These are phyloP conservation scores for Phlogophora meticulosa DNA, from an alignment of 2,888 invertebrate genomes.

Conservation along the genomic window DNA sequence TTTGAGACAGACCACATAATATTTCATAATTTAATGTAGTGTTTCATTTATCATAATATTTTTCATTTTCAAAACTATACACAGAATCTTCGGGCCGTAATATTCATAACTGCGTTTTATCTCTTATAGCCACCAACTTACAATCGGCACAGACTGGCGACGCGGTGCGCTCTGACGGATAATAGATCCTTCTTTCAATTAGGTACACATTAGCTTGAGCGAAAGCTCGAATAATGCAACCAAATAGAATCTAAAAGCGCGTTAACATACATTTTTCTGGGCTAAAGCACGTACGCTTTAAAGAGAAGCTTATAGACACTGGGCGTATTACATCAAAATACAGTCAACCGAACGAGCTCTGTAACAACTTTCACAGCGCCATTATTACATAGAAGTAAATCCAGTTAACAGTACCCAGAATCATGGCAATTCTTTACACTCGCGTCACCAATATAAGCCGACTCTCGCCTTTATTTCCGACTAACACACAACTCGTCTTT, in stretches of 20 bases:
- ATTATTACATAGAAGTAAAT: background rate
- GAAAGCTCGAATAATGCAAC: slow-evolving; percentile 21
- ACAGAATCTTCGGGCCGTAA: slow-evolving; percentile 40
- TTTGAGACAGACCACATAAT: slow-evolving; percentile 45
- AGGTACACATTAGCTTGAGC: slow-evolving; percentile 8
- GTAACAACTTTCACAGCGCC: slow-evolving; percentile 5
- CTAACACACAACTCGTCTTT: slow-evolving; percentile 5
- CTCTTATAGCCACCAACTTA: background rate
- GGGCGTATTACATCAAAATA: slow-evolving; percentile 24
- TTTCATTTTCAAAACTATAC: slow-evolving; percentile 43
- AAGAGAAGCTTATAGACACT: slow-evolving; percentile 35
- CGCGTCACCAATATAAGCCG: slow-evolving; percentile 19
- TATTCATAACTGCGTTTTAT: slow-evolving; percentile 39
- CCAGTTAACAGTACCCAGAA: background rate
- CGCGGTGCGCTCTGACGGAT: slow-evolving; percentile 2
- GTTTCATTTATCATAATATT: slow-evolving; percentile 31
- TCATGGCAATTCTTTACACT: background rate
- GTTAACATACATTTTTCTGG: background rate
- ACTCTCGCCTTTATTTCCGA: background rate
- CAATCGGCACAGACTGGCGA: slow-evolving; percentile 24
- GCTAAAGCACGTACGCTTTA: background rate
- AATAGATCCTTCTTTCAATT: slow-evolving; percentile 20
- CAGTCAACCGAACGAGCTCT: background rate
- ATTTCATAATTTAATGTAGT: slow-evolving; percentile 22
- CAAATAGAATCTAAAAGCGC: slow-evolving; percentile 4